A percentile compares a stretch with the other conserved stretches of the same genome.
Conservation (phyloP, 2,113 vertebrate species). For the Corythaeola cristata region DNA sequence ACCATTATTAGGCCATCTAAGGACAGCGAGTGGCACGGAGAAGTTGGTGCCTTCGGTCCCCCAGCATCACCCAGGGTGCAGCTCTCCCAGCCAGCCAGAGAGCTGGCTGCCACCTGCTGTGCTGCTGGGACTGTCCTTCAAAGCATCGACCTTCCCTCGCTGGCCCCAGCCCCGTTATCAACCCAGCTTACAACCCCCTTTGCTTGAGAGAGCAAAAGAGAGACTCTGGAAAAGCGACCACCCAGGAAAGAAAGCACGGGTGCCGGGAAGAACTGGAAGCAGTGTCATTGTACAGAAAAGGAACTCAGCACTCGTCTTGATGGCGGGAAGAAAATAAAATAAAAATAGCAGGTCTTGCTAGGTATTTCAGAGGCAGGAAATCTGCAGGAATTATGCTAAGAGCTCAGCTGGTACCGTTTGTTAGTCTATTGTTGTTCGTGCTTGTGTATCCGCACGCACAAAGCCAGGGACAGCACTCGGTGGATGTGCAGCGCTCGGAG, state of each 20-base stretch:
- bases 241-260: neutral
- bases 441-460: neutral
- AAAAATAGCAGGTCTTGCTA: neutral
- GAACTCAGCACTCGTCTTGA: too few relatives aligned
- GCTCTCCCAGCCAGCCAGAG: neutral
- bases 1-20: accelerated
- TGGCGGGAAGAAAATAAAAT: accelerated
- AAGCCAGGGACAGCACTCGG: neutral
- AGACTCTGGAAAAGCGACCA: accelerated
- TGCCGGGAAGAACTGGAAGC: neutral
- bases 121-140: neutral
- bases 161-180: too few relatives aligned
- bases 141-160: neutral
- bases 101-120: neutral
- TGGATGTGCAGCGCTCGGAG: accelerated
- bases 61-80: neutral
- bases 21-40: neutral
- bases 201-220: neutral
- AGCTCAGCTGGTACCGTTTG: neutral
- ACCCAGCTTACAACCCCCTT: accelerated
- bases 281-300: neutral
- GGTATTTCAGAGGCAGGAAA: neutral
- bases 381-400: neutral
- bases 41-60: neutral
- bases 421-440: neutral